Evolutionary conservation across 2,797 vertebrate genomes (phyloP).

Genomic region (Dicrostonyx torquatus): DNA sequence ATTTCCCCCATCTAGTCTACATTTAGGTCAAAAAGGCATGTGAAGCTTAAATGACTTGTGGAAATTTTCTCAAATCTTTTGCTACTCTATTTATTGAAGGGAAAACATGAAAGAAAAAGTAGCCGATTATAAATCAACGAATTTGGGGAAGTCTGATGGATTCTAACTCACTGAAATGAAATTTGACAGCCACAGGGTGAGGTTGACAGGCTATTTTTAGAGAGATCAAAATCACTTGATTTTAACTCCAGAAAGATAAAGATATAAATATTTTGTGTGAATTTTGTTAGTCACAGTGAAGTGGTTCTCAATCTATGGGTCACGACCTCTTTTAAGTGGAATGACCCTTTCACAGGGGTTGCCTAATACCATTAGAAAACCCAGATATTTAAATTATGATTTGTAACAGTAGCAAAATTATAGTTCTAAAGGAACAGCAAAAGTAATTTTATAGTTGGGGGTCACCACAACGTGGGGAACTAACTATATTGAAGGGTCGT

Average conservation of each 20-base stretch:
- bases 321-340: background rate
- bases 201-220: slow-evolving; percentile 10
- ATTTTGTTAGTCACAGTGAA: background rate
- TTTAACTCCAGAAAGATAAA: slow-evolving; percentile 35
- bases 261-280: background rate
- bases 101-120: slow-evolving; percentile 15
- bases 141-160: background rate
- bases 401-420: background rate
- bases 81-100: slow-evolving; percentile 24
- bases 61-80: slow-evolving; percentile 7
- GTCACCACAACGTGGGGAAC: background rate
- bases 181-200: background rate
- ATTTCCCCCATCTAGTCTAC: background rate
- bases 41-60: background rate
- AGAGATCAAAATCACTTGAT: background rate
- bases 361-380: background rate
- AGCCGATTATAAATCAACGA: background rate
- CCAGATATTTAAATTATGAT: background rate
- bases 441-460: background rate
- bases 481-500: background rate
- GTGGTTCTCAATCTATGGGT: background rate
- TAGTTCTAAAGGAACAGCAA: background rate
- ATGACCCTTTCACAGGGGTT: background rate
- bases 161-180: background rate
- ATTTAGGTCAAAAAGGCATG: background rate